A percentile compares a stretch with the other conserved stretches of the same genome.
Evolutionary conservation across 1,140 invertebrate species (phyloP).

Genomic region (Coboldia fuscipes): DNA sequence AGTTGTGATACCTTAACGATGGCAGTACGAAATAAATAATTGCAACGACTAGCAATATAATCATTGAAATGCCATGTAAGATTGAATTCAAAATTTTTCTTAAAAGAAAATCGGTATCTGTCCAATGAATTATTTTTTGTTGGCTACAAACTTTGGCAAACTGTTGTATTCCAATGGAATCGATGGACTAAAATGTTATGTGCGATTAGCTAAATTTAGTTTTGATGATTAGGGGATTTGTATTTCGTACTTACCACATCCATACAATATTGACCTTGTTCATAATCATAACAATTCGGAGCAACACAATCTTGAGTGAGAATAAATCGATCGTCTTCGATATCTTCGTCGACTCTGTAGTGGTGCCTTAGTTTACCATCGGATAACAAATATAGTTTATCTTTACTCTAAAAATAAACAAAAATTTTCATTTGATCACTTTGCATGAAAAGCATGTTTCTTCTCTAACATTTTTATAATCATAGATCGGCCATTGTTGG

Average conservation of each 20-base stretch:
- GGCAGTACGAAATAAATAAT: conserved; percentile 66
- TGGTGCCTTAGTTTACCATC: conserved; percentile 49
- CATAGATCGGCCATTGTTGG: conserved; percentile 49
- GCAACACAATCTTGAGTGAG: conserved; percentile 16
- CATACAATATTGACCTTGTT: conserved; percentile 50
- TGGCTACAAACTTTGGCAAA: conserved; percentile 57
- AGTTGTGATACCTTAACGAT: conserved; percentile 29
- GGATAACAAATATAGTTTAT: conserved; percentile 37
- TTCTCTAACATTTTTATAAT: conserved; percentile 28
- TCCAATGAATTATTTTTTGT: conserved; percentile 39
- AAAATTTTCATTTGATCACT: conserved; percentile 1
- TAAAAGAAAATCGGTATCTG: conserved; percentile 45
- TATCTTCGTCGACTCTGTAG: conserved; percentile 25
- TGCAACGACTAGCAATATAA: conserved; percentile 45
- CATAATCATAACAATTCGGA: conserved; percentile 40
- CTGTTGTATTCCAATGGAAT: conserved; percentile 22
- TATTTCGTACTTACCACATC: conserved; percentile 34
- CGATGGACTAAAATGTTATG: not conserved
- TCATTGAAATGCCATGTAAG: conserved; percentile 46
- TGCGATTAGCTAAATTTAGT: not conserved
- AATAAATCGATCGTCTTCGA: conserved; percentile 15
- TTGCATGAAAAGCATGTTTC: too few species aligned
- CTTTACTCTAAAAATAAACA: conserved; percentile 21
- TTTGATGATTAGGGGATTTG: conserved; percentile 7
- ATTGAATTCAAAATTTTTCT: conserved; percentile 49